phyloP scores from a whole-genome alignment of 2,113 vertebrate genomes.

The Prietella phreatophila region DNA sequence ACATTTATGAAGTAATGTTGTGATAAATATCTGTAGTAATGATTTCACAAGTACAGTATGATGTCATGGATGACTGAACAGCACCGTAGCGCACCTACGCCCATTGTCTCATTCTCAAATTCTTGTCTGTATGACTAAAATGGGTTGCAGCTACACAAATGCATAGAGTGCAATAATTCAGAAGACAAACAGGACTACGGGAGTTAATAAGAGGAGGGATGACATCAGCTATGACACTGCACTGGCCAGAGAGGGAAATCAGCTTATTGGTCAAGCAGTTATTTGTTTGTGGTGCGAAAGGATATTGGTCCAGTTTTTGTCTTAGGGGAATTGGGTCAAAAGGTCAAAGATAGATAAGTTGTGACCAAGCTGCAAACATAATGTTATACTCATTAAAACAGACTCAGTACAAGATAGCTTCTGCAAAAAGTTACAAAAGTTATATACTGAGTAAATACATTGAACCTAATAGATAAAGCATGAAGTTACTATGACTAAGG shows the following conservation, averaged over 20 bases:
- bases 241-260: not conserved
- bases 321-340: not conserved
- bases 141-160: not conserved
- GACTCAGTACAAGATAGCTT: not conserved
- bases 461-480: not conserved
- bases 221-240: not conserved
- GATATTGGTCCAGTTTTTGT: not conserved
- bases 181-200: not conserved
- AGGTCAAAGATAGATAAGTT: not conserved
- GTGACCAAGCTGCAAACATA: not conserved
- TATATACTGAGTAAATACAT: not conserved
- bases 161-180: not conserved
- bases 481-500: not conserved
- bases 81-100: not conserved
- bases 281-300: conserved; percentile 15
- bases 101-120: not conserved
- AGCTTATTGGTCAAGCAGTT: not conserved
- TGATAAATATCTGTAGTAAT: not conserved
- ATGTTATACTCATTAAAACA: not conserved
- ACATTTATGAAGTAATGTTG: not conserved
- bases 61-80: not conserved
- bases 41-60: not conserved
- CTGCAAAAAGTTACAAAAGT: not conserved
- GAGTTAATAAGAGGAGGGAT: not conserved
- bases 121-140: not conserved